Conservation (phyloP, 1,140 invertebrate species). For the Mizuhopecten yessoensis region DNA sequence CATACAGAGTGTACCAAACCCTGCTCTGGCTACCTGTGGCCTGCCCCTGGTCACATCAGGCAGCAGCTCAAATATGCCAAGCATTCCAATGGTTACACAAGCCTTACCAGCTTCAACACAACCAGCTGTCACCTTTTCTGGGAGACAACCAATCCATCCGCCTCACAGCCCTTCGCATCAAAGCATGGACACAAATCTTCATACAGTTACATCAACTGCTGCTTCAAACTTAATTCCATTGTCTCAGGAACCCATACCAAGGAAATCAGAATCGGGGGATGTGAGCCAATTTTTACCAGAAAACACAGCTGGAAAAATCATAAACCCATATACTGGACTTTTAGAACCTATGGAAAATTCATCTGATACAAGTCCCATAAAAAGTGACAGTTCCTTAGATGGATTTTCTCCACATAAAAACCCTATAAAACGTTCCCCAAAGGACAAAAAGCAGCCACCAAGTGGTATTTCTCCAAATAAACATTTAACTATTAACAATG, state of each 20-base stretch:
- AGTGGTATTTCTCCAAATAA: slow-evolving; percentile 43
- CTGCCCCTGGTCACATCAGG: slow-evolving; percentile 58
- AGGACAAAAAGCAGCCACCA: slow-evolving; percentile 37
- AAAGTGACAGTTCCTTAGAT: slow-evolving; percentile 67
- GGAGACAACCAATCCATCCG: slow-evolving; percentile 30
- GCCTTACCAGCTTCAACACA: slow-evolving; percentile 58
- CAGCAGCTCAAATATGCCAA: slow-evolving; percentile 48
- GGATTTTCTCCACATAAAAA: slow-evolving; percentile 63
- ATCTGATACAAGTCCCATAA: slow-evolving; percentile 72
- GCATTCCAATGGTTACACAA: slow-evolving; percentile 59
- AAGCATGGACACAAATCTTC: not conserved
- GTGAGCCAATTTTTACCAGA: slow-evolving; percentile 44
- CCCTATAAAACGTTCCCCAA: slow-evolving; percentile 11
- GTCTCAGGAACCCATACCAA: slow-evolving; percentile 31
- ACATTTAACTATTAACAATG: slow-evolving; percentile 52
- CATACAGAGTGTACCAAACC: slow-evolving; percentile 79
- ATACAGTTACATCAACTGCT: not conserved
- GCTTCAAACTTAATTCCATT: slow-evolving; percentile 34
- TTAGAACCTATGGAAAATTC: slow-evolving; percentile 88
- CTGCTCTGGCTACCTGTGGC: slow-evolving; percentile 57
- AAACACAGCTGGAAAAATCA: slow-evolving; percentile 87
- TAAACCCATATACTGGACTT: slow-evolving; percentile 94
- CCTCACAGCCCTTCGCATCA: slow-evolving; percentile 22
- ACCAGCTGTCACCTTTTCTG: slow-evolving; percentile 55
- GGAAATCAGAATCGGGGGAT: not conserved